These are phyloP conservation scores for Athripsodes cinereus DNA, from an alignment of 2,888 invertebrate genomes.

Conservation along the genomic window DNA sequence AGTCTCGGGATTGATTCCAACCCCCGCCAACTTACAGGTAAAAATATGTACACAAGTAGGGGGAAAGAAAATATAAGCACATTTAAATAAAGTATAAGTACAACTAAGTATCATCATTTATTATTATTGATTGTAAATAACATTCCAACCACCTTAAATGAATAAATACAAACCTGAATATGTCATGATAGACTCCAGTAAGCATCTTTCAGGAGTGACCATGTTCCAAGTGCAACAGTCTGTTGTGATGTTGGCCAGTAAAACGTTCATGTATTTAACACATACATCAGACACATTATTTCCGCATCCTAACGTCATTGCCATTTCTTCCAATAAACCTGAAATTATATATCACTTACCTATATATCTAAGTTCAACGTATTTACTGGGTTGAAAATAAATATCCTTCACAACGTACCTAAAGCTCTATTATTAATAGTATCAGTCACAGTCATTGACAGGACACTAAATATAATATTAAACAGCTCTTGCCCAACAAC, in stretches of 20 bases:
- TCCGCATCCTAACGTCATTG: slow-evolving; percentile 39
- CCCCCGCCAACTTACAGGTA: too few species aligned
- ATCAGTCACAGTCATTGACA: slow-evolving; percentile 42
- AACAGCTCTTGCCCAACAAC: slow-evolving; percentile 40
- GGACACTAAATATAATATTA: slow-evolving; percentile 41
- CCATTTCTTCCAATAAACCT: slow-evolving; percentile 43
- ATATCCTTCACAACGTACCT: slow-evolving; percentile 36
- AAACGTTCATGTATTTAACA: slow-evolving; percentile 41
- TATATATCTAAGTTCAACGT: too few species aligned
- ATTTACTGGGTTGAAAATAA: too few species aligned
- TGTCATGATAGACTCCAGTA: slow-evolving; percentile 58
- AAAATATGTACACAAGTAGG: too few species aligned
- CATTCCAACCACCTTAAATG: not conserved
- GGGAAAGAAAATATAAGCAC: too few species aligned
- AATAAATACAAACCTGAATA: slow-evolving; percentile 40
- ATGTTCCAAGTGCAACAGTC: slow-evolving; percentile 60
- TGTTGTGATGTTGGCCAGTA: slow-evolving; percentile 50
- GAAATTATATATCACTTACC: slow-evolving; percentile 16
- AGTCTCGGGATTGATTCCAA: not conserved
- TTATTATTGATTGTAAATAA: too few species aligned
- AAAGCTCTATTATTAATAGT: slow-evolving; percentile 42
- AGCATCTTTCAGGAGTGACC: slow-evolving; percentile 57
- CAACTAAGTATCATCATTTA: too few species aligned
- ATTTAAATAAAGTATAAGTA: too few species aligned
- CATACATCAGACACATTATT: slow-evolving; percentile 46